Base-by-base conservation (phyloP, 2,888 invertebrate species). In the Seira musarum region DNA sequence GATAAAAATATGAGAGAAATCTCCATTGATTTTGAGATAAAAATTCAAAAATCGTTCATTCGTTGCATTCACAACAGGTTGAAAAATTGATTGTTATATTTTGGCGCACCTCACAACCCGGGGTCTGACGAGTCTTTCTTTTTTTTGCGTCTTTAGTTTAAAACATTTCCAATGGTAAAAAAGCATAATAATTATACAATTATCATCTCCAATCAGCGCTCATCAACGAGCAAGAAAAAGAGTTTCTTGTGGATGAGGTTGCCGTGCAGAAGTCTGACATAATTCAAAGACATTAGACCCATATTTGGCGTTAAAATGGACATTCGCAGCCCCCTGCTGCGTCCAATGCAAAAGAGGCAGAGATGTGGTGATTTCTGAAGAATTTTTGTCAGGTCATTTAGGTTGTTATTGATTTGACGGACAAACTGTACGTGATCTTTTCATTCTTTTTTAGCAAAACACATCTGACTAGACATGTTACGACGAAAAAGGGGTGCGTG, bases 261-360 rank as follows among this genome's bases (percentile, higher is more conserved):
- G 53, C 19, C 21, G 46, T 61, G 61, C 19, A 2, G 63, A 63
- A 21, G 64, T 65, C 77, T 77, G 77, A 77, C 77, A 77, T 77
- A 77, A 77, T 82, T 76, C 78, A 82, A 82, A 78, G 74, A 75
- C 78, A 79, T 75, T 82, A 69, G 53, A 65, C 17, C 82, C 82
- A 67, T 82, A 82, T 82, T 82, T 82, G 82, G 82, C 63, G 60
- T 57, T 79, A 57, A 74, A 82, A 78, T 82, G 79, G 78, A 78
- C 78, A 79, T 79, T 79, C 66, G 66, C 68, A 75, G 69, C 78
- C 67, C 70, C 81, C 82, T 71, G 80, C 80, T 81, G 80, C 13
- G 70, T 67, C 40, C 64, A 17, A 60, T 70, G 65, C 69, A 53
- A 53, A 15, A 53, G 53, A 53, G 53, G 2, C 3, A 53, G 65